Base-by-base conservation (phyloP, 2,797 vertebrate species). In the Benthosema pterotum region DNA sequence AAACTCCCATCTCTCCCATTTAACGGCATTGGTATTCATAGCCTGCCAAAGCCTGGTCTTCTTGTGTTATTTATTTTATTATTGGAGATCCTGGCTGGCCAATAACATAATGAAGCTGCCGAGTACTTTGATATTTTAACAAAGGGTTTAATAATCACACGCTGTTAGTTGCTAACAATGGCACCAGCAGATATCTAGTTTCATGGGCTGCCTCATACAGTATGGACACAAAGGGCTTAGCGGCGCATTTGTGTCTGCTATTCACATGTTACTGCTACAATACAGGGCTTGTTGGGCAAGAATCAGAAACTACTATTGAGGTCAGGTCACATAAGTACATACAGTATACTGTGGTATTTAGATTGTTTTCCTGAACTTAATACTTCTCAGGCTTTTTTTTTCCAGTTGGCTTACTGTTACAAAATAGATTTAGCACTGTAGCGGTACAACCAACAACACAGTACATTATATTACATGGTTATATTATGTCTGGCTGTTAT, bases 201-300 rank as follows among this genome's bases (percentile, higher is more conserved):
- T 60, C 3, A 62, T 58, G 28, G 53, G 57, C 57, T 65, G 70
- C n/a, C 46, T 43, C 11, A 13, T 50, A 62, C 59, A 53, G 63
- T 58, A 52, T 45, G 53, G 42, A 54, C 19, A 64, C 61, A 70
- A 65, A 65, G 18, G 48, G 11, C 14, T 52, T 57, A 45, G 47
- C 49, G 9, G n/a, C 42, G 5, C 60, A 38, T 42, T 48, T 15
- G 55, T 52, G 50, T 32, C 42, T 48, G 57, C 58, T 14, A n/a
- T 25, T n/a, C 61, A 53, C 28, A 46, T 17, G 60, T 60, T 32
- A 47, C 56, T 43, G 55, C 5, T 32, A 42, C 18, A 13, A 54
- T 42, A 48, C 11, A 15, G 11, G 52, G 49, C 32, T 19, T 13
- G n/a, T 13, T 54, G 28, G n/a, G n/a, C 28, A 38, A 3, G 28